A percentile compares a stretch with the other conserved stretches of the same genome.
phyloP scores from a whole-genome alignment of 2,888 invertebrate genomes.

The Peribatodes rhomboidaria region DNA sequence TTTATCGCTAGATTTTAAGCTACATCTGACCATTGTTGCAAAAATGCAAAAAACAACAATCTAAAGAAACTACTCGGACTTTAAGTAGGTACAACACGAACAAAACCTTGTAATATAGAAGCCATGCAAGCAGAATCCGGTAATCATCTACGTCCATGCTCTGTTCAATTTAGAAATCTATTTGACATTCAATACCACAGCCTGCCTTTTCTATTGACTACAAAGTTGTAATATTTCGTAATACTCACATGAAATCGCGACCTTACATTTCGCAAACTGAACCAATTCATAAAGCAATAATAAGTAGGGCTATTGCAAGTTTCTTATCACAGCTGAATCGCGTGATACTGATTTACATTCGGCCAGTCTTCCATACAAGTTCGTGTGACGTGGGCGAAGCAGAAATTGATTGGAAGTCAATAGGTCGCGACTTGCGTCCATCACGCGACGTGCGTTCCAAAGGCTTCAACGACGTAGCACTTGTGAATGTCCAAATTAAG shows the following conservation, averaged over 20 bases:
- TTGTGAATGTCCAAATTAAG: conserved; percentile 56
- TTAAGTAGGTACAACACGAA: not conserved
- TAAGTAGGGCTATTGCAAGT: conserved; percentile 1
- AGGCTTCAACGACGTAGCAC: conserved; percentile 52
- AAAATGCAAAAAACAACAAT: not conserved
- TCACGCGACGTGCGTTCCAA: conserved; percentile 57
- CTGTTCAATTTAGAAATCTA: conserved; percentile 8
- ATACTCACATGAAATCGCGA: conserved; percentile 6
- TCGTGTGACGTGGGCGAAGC: conserved; percentile 52
- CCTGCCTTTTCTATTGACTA: not conserved
- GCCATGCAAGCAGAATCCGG: not conserved
- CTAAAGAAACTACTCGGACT: not conserved
- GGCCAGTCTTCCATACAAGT: conserved; percentile 28
- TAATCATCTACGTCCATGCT: not conserved
- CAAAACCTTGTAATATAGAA: conserved; percentile 6
- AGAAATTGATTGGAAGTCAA: conserved; percentile 70
- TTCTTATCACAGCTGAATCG: conserved; percentile 18
- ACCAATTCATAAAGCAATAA: not conserved
- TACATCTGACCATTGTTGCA: conserved; percentile 3
- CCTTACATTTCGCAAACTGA: conserved; percentile 7
- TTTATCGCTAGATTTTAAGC: conserved; percentile 21
- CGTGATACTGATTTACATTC: conserved; percentile 27
- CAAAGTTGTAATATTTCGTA: conserved; percentile 6
- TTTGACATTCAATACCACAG: conserved; percentile 1
- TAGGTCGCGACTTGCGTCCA: conserved; percentile 64